phyloP scores from a whole-genome alignment of 2,888 invertebrate species.

The Drosophila fulvimacula region DNA sequence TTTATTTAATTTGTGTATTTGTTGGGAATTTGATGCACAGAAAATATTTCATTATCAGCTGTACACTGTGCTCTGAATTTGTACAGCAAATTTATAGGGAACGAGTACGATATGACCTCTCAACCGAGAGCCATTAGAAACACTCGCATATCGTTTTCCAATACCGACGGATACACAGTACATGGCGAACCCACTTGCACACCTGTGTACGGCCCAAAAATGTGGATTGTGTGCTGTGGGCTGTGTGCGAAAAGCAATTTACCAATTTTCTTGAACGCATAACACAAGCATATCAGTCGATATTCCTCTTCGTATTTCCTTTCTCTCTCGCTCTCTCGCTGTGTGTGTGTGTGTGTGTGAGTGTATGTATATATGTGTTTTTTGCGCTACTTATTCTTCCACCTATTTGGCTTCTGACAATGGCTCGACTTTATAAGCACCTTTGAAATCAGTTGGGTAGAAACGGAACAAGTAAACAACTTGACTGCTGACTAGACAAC shows the following conservation, averaged over 20 bases:
- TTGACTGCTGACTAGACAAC: constrained; percentile 6
- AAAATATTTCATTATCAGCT: constrained; percentile 57
- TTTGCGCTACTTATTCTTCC: constrained; percentile 44
- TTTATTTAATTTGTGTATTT: constrained; percentile 28
- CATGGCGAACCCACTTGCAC: neutral
- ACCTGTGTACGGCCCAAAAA: constrained; percentile 21
- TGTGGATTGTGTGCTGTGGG: constrained; percentile 8
- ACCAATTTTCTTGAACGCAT: constrained; percentile 39
- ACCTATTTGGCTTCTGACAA: constrained; percentile 59
- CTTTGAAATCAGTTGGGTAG: constrained; percentile 58
- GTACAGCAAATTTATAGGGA: constrained; percentile 21
- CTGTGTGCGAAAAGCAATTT: constrained; percentile 36
- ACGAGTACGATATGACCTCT: constrained; percentile 39
- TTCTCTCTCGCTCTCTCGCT: neutral
- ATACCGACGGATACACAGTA: constrained; percentile 1
- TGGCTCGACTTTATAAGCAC: constrained; percentile 53
- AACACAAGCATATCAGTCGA: constrained; percentile 39
- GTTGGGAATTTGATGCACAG: constrained; percentile 33
- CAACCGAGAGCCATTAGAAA: constrained; percentile 52
- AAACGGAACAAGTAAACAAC: constrained; percentile 39
- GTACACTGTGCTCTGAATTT: constrained; percentile 20
- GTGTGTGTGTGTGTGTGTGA: neutral
- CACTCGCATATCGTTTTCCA: constrained; percentile 48
- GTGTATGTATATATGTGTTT: neutral
- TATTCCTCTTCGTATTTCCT: constrained; percentile 19